These are phyloP conservation scores for Hyles euphorbiae DNA, from an alignment of 1,140 invertebrate species.

Conservation along the genomic window DNA sequence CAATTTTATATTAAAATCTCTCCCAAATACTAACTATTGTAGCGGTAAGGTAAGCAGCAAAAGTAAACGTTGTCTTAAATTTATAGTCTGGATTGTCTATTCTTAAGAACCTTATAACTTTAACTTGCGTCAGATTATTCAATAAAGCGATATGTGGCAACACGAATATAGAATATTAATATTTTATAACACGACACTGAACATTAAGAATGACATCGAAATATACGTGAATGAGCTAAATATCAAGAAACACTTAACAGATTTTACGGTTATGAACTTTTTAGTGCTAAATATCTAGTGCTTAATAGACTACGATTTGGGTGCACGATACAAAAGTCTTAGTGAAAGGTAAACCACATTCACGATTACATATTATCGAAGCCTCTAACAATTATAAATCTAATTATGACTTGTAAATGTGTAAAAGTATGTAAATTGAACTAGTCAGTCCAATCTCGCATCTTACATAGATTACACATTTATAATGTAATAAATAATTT, in stretches of 20 bases:
- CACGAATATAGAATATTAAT: conserved; percentile 1
- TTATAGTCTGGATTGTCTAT: no score
- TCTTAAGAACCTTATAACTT: conserved; percentile 16
- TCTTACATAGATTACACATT: conserved; percentile 54
- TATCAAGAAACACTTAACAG: conserved; percentile 40
- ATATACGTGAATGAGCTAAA: conserved; percentile 1
- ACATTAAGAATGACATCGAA: not conserved
- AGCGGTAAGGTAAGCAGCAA: no score
- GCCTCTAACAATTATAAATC: conserved; percentile 4
- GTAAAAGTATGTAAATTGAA: conserved; percentile 55
- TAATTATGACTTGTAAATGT: conserved; percentile 32
- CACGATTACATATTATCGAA: conserved; percentile 9
- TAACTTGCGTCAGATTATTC: conserved; percentile 40
- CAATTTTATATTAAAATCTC: no score
- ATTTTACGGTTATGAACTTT: conserved; percentile 50
- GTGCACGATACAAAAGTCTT: conserved; percentile 1
- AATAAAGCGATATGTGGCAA: not conserved
- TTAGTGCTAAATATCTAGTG: not conserved
- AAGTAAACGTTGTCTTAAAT: no score
- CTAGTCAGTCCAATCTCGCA: conserved; percentile 59
- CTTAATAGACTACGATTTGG: no score
- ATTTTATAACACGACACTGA: conserved; percentile 15
- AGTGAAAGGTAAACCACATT: conserved; percentile 7
- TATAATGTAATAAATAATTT: conserved; percentile 10
- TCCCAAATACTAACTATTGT: no score